Evolutionary conservation across 2,113 vertebrate genomes (phyloP), one percentile per base, ranked within the genome.

Genomic region (Corvus hawaiiensis): DNA sequence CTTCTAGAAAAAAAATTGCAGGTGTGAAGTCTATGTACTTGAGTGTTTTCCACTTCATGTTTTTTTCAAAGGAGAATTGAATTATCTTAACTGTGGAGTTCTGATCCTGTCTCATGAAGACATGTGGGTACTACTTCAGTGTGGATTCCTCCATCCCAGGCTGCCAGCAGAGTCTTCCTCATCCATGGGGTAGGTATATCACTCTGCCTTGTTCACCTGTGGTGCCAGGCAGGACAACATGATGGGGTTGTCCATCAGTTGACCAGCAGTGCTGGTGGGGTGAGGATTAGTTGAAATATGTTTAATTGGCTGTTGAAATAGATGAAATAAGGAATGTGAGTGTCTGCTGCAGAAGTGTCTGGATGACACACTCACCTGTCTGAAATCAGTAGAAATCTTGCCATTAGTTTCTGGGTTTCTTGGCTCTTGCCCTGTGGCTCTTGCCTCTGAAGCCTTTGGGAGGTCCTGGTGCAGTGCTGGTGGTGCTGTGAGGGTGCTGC

Each of bases 381-480:
- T 90, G 62, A 91, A 80, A 82, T 59, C n/a, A 61, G 39, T 27
- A 46, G 56, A 76, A 69, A 19, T 71, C 48, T 58, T 88, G 43
- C 39, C 54, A 5, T 55, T 74, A 17, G 27, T 80, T 95, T 85
- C 2, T 4, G 44, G 26, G 21, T 6, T 4, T 35, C 32, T 49
- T 83, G 46, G 21, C 3, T 83, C 37, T 68, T 87, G 28, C 28
- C 32, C 63, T 27, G 17, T 2, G 2, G 13, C 8, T 63, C 33
- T 82, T 55, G 37, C 30, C 11, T 33, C 55, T 27, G 55, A 58
- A 26, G 32, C 14, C 11, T 17, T 33, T 1, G 1, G 10, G 59
- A 69, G 26, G 14, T 76, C 26, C 26, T 13, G 10, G 5, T 30
- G 59, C 3, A 7, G 56, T 51, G 76, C 17, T 21, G 0, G 0